A percentile compares a stretch with the other conserved stretches of the same genome.
These are phyloP conservation scores for Heliornis fulica DNA, from an alignment of 2,113 vertebrate species.

Conservation along the genomic window DNA sequence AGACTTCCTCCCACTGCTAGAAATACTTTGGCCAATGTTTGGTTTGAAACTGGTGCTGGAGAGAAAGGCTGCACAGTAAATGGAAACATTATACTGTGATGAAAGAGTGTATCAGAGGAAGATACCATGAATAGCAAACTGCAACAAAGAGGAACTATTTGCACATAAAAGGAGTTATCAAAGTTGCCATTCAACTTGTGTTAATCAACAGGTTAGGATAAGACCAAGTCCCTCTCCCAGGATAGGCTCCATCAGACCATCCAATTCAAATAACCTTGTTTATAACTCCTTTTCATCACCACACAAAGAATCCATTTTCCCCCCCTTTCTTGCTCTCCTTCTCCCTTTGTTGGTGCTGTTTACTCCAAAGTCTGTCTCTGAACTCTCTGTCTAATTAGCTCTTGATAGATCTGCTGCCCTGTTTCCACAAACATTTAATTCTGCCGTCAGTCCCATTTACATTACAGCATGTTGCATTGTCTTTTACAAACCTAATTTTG, in stretches of 20 bases:
- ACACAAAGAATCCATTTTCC: constrained; percentile 70
- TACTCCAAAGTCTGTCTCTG: constrained; percentile 73
- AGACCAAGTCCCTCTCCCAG: constrained; percentile 57
- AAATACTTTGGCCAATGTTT: neutral
- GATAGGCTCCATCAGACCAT: constrained; percentile 57
- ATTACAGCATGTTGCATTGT: constrained; percentile 77
- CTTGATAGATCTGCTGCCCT: constrained; percentile 81
- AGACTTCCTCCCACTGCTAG: neutral
- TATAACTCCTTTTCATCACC: constrained; percentile 55
- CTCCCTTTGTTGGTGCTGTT: constrained; percentile 74
- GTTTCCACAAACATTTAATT: constrained; percentile 85
- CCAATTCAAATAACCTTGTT: constrained; percentile 75
- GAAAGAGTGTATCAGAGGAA: constrained; percentile 18
- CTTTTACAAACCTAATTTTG: constrained; percentile 82
- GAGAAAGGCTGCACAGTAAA: neutral
- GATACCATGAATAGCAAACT: neutral
- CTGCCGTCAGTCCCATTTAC: constrained; percentile 80
- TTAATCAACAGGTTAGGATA: constrained; percentile 63
- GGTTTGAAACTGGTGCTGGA: neutral
- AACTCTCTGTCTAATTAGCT: constrained; percentile 83
- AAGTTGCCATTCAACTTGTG: constrained; percentile 48
- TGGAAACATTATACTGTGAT: neutral
- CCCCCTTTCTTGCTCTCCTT: constrained; percentile 37
- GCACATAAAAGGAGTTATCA: constrained; percentile 26
- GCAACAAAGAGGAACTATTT: constrained; percentile 49